phyloP scores from a whole-genome alignment of 2,888 invertebrate genomes.

The Tanytarsus gracilentus region DNA sequence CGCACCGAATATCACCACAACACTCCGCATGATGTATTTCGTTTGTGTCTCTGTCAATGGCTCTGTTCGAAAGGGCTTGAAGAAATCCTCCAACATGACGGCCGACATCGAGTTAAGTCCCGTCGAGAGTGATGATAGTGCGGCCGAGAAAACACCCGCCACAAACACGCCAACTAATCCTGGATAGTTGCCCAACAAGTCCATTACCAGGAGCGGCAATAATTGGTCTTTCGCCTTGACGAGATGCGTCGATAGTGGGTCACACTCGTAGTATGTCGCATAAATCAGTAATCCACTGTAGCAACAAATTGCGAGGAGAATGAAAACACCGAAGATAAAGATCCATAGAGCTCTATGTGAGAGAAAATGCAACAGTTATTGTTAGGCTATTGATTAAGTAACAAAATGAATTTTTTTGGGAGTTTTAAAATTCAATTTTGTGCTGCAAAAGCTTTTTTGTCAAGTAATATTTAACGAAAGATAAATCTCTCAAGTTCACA shows the following conservation, averaged over 20 bases:
- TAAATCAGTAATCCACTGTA: conserved; percentile 80
- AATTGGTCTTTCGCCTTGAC: conserved; percentile 69
- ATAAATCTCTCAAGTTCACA: no score
- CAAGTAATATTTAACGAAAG: no score
- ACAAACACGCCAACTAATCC: conserved; percentile 83
- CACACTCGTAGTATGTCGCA: conserved; percentile 74
- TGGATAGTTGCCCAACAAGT: conserved; percentile 64
- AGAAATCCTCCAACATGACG: conserved; percentile 62
- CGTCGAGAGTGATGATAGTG: conserved; percentile 70
- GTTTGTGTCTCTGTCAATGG: conserved; percentile 50
- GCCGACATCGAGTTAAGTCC: conserved; percentile 70
- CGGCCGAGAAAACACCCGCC: conserved; percentile 84
- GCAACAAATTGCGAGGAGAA: conserved; percentile 67
- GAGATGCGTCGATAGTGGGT: conserved; percentile 67
- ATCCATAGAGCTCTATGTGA: conserved; percentile 47
- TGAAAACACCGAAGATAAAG: conserved; percentile 66
- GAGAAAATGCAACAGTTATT: not conserved
- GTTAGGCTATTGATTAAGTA: not conserved
- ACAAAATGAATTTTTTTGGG: conserved; percentile 33
- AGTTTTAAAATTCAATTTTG: no score
- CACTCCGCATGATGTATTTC: conserved; percentile 51
- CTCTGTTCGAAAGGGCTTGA: conserved; percentile 48
- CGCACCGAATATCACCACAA: conserved; percentile 55
- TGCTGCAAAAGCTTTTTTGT: no score
- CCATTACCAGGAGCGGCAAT: conserved; percentile 75